phyloP scores from a whole-genome alignment of 92 coral and sea anemone genomes.

The Anthopleura xanthogrammica region DNA sequence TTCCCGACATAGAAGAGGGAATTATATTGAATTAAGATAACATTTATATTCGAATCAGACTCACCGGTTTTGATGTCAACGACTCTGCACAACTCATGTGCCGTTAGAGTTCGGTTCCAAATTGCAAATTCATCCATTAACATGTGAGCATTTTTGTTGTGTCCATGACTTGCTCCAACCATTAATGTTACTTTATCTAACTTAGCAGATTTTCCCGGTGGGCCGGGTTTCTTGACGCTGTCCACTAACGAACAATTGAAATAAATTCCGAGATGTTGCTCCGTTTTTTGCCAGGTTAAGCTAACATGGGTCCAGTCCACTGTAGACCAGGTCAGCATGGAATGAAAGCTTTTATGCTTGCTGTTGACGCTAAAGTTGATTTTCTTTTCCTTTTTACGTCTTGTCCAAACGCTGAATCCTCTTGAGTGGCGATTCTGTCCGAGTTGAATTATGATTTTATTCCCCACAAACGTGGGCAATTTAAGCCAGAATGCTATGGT shows the following conservation, averaged over 20 bases:
- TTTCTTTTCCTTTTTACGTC: slow-evolving; percentile 36
- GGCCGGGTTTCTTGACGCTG: not conserved
- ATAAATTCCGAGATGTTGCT: slow-evolving; percentile 46
- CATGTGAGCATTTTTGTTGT: slow-evolving; percentile 63
- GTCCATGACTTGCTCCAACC: slow-evolving; percentile 85
- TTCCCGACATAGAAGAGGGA: not conserved
- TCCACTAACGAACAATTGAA: slow-evolving; percentile 67
- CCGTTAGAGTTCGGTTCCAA: slow-evolving; percentile 63
- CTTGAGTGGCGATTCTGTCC: slow-evolving; percentile 74
- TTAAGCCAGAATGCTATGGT: slow-evolving; percentile 86
- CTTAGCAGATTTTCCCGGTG: not conserved
- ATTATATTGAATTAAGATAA: not conserved
- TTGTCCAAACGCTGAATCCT: slow-evolving; percentile 86
- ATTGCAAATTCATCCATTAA: slow-evolving; percentile 89
- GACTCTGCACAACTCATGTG: slow-evolving; percentile 53
- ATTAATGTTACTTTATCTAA: slow-evolving; percentile 42
- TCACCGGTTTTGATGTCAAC: slow-evolving; percentile 65
- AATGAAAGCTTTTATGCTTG: slow-evolving; percentile 20
- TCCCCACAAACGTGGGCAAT: slow-evolving; percentile 60
- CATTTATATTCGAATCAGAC: slow-evolving; percentile 17
- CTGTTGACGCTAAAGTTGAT: slow-evolving; percentile 68
- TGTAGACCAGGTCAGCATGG: slow-evolving; percentile 50
- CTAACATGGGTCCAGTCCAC: slow-evolving; percentile 82
- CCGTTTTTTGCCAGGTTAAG: slow-evolving; percentile 58
- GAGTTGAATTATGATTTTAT: slow-evolving; percentile 79